These are phyloP conservation scores for Melangyna quadrimaculata DNA, from an alignment of 2,888 invertebrate genomes.

Conservation along the genomic window DNA sequence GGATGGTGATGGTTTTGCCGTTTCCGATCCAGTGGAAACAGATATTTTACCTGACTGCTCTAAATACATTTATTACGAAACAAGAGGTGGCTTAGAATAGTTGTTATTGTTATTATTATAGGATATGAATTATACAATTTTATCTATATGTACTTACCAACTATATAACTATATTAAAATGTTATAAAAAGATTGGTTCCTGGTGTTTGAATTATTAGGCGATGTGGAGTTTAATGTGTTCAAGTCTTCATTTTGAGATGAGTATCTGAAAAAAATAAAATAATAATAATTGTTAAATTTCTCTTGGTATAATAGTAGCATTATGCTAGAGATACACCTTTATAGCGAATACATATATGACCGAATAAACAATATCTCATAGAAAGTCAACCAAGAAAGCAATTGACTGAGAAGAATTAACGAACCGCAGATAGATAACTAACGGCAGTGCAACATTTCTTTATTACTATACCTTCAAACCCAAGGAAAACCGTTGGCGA, in stretches of 20 bases:
- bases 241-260: conserved; percentile 64
- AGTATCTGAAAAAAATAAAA: conserved; percentile 56
- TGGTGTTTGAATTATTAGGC: conserved; percentile 56
- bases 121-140: conserved; percentile 8
- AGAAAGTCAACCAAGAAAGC: conserved; percentile 41
- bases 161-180: conserved; percentile 39
- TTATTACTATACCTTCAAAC: background rate
- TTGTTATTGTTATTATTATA: background rate
- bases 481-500: no score
- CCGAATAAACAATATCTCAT: background rate
- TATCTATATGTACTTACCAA: conserved; percentile 42
- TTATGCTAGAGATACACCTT: background rate
- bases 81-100: conserved; percentile 25
- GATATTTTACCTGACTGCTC: conserved; percentile 62
- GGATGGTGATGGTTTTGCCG: conserved; percentile 84
- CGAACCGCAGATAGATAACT: conserved; percentile 59
- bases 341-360: background rate
- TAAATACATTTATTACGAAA: conserved; percentile 70
- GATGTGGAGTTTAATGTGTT: conserved; percentile 12
- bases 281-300: background rate
- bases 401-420: conserved; percentile 61
- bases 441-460: conserved; percentile 28
- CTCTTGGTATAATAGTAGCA: background rate
- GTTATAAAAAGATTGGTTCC: conserved; percentile 68
- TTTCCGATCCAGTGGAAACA: conserved; percentile 73